A percentile compares a stretch with the other conserved stretches of the same genome.
Evolutionary conservation across 2,113 vertebrate genomes (phyloP).

Genomic region (Daphoenositta chrysoptera): DNA sequence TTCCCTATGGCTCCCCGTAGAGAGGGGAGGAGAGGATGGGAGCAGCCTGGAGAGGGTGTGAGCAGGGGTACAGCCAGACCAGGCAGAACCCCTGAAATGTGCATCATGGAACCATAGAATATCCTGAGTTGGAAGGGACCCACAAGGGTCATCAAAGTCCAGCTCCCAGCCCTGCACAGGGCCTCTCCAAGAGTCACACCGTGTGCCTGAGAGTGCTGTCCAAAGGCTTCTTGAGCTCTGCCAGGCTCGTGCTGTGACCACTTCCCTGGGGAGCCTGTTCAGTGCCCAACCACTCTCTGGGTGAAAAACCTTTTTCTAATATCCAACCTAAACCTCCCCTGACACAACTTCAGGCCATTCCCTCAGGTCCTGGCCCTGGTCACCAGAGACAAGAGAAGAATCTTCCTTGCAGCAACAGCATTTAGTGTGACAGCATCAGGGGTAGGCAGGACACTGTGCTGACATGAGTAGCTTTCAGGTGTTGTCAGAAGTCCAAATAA

Average conservation of each 20-base stretch:
- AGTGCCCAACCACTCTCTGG: rapidly evolving
- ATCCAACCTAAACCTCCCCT: background rate
- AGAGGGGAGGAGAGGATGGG: background rate
- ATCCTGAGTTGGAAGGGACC: background rate
- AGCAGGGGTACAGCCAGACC: background rate
- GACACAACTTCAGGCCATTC: background rate
- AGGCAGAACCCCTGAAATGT: background rate
- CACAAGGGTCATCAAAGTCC: background rate
- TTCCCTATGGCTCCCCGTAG: rapidly evolving
- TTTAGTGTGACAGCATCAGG: background rate
- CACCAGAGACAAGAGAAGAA: background rate
- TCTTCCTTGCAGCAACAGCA: background rate
- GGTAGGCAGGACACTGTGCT: background rate
- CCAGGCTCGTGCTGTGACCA: background rate
- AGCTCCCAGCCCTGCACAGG: background rate
- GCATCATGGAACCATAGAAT: background rate
- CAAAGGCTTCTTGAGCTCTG: background rate
- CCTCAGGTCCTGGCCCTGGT: background rate
- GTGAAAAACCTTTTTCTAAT: background rate
- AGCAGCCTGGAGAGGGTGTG: background rate
- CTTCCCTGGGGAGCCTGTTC: background rate
- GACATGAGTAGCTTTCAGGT: background rate
- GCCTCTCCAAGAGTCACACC: background rate
- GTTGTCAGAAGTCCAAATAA: background rate
- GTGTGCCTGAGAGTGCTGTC: rapidly evolving